Percentiles rank a stretch among this genome's conserved stretches.
These are phyloP conservation scores for Drosophila insularis DNA, from an alignment of 1,140 invertebrate genomes.

Conservation along the genomic window DNA sequence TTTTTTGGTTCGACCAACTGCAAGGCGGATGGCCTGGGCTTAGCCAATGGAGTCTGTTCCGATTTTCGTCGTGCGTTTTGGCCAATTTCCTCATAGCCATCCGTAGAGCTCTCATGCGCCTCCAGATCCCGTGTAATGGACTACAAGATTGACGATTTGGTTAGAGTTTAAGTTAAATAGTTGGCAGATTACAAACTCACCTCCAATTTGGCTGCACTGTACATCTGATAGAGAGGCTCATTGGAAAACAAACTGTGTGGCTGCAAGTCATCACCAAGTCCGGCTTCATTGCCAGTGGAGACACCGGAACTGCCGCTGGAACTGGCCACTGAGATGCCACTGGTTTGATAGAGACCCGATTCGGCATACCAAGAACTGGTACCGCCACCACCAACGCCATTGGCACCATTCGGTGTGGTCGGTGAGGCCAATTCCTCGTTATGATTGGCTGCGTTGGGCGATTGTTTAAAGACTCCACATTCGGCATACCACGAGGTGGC, in stretches of 20 bases:
- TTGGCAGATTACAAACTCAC: constrained; percentile 78
- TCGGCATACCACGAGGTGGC: constrained; percentile 84
- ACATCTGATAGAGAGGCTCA: constrained; percentile 96
- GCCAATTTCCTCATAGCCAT: constrained; percentile 90
- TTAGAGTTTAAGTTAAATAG: too few relatives aligned
- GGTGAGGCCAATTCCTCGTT: constrained; percentile 47
- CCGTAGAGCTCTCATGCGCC: constrained; percentile 85
- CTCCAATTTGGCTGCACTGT: constrained; percentile 90
- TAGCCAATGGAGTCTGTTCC: constrained; percentile 13
- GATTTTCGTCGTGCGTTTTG: constrained; percentile 59
- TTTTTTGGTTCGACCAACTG: constrained; percentile 86
- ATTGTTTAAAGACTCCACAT: constrained; percentile 83
- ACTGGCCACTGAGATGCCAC: constrained; percentile 82
- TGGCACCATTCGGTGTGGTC: constrained; percentile 51
- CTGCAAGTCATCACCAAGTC: constrained; percentile 69
- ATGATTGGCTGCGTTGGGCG: constrained; percentile 7
- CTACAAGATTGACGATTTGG: constrained; percentile 59
- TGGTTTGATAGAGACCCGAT: constrained; percentile 85
- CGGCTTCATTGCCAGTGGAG: constrained; percentile 80
- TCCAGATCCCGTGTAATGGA: constrained; percentile 85
- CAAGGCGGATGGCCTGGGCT: constrained; percentile 85
- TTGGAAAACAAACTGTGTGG: constrained; percentile 85
- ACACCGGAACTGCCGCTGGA: constrained; percentile 82
- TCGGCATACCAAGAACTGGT: constrained; percentile 85
- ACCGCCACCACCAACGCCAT: constrained; percentile 41